Base-by-base conservation (phyloP, 2,113 vertebrate species). In the Corydoras maculifer region DNA sequence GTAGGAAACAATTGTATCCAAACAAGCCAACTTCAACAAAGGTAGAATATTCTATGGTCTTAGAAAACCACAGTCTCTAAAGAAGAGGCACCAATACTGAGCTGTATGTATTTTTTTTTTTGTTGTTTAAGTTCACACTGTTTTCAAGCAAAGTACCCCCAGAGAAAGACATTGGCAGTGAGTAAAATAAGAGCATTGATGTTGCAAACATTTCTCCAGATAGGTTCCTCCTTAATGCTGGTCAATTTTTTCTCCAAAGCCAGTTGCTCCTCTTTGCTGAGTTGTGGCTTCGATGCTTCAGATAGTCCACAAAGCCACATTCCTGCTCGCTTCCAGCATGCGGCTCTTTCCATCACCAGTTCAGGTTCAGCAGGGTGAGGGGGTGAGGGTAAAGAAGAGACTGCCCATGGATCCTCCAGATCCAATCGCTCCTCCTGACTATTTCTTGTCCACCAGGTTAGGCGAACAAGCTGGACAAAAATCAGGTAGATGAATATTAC, bases 371-470 rank as follows among this genome's bases (percentile, higher is more conserved):
- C 0, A 48, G 54, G 51, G 9, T 74, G 76, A 3, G 35, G 65
- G 2, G 31, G n/a, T 35, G n/a, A 18, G 54, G 50, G 13, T 30
- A 29, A 15, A 3, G 64, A 43, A 31, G 70, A 7, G n/a, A 14
- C 60, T 9, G 73, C 31, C 71, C 51, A 78, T 53, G 57, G 58
- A 32, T 59, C 68, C 4, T 82, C 67, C 59, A 87, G 73, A 69
- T 87, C 84, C 1, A 75, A 13, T 3, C 60, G 71, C 12, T 84
- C 69, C 14, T 80, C 63, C 72, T 85, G 76, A 29, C 74, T 81
- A 66, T 92, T 75, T 72, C 92, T 89, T 9, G 91, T 93, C 96
- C 95, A 98, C 95, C 95, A 98, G 0, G 92, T 98, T 80, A 97
- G 82, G 75, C 89, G 80, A 18, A 82, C 6, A 59, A 74, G 68